Conservation (phyloP, 2,888 invertebrate genomes). For the Philhelius pedissequus region DNA sequence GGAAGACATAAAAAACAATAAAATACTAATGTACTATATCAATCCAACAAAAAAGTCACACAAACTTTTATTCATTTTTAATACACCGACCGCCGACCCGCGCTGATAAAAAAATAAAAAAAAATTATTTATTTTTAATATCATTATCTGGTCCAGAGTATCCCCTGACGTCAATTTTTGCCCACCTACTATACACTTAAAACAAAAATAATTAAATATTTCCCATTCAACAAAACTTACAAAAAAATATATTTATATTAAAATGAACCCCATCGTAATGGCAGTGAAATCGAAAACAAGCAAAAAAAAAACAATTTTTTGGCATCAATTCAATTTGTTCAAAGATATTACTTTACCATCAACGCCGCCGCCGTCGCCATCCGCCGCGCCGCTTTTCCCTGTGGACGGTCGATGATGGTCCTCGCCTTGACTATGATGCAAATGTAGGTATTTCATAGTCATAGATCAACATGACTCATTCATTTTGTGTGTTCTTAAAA, state of each 20-base stretch:
- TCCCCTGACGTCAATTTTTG: slow-evolving; percentile 53
- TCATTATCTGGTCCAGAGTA: slow-evolving; percentile 18
- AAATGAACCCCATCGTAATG: slow-evolving; percentile 23
- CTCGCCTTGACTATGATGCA: background rate
- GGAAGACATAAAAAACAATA: background rate
- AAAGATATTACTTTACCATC: slow-evolving; percentile 33
- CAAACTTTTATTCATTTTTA: slow-evolving; percentile 15
- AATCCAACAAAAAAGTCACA: background rate
- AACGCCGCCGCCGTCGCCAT: too few species aligned
- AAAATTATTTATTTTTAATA: slow-evolving; percentile 49
- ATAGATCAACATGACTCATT: slow-evolving; percentile 21
- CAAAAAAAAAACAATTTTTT: slow-evolving; percentile 20
- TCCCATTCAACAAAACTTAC: slow-evolving; percentile 35
- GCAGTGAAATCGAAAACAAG: slow-evolving; percentile 36
- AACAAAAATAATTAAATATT: slow-evolving; percentile 10
- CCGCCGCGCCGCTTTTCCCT: background rate
- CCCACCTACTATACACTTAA: slow-evolving; percentile 8
- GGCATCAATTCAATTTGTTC: slow-evolving; percentile 57
- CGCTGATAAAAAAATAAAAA: slow-evolving; percentile 42
- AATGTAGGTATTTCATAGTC: slow-evolving; percentile 39
- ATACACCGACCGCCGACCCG: background rate
- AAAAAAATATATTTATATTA: slow-evolving; percentile 12
- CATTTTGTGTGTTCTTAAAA: background rate
- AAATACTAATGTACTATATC: background rate
- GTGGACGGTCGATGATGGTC: background rate